Base-by-base conservation (phyloP, 1,140 invertebrate species). In the Lepidurus couesii region DNA sequence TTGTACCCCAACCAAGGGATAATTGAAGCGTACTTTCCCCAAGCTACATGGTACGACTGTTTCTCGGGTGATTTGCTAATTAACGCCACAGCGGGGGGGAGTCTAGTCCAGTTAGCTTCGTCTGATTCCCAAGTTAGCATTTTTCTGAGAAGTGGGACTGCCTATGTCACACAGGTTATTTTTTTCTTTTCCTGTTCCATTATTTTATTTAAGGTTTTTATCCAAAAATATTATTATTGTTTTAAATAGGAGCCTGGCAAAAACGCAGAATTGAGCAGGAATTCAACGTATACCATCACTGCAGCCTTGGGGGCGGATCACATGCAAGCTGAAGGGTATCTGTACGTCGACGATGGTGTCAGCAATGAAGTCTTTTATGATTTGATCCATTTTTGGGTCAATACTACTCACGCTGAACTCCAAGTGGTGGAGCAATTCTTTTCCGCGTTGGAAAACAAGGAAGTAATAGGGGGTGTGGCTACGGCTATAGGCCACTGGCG, bases 331-430 rank as follows among this genome's bases (percentile, higher is more conserved):
- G 44, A 34, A 43, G 74, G 78, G 42, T 26, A 45, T 42, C 73
- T 79, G 11, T 79, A 79, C 78, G 78, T 79, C 21, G 78, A 79
- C 74, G 78, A 79, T 26, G 78, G 78, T n/a, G 10, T 8, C n/a
- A 45, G 1, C 74, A 47, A 74, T 4, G 8, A 75, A 4, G 5
- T 43, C 11, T 13, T 74, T 24, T 43, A 79, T 44, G 65, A 79
- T 44, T 79, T 75, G 44, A 75, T 79, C 16, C 73, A 74, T 34
- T 79, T 79, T 44, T 34, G 11, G n/a, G 74, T 79, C 16, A 75
- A 43, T 16, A 7, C 16, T 65, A 65, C 53, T 16, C 53, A 65
- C 21, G 53, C 21, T 7, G 53, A 65, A 16, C 16, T 65, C 21
- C 9, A 65, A 65, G 53, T 65, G 34, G 34, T 34, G 34, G 34